These are phyloP conservation scores for Leptarthrus brevirostris DNA, from an alignment of 2,888 invertebrate species.

Conservation along the genomic window DNA sequence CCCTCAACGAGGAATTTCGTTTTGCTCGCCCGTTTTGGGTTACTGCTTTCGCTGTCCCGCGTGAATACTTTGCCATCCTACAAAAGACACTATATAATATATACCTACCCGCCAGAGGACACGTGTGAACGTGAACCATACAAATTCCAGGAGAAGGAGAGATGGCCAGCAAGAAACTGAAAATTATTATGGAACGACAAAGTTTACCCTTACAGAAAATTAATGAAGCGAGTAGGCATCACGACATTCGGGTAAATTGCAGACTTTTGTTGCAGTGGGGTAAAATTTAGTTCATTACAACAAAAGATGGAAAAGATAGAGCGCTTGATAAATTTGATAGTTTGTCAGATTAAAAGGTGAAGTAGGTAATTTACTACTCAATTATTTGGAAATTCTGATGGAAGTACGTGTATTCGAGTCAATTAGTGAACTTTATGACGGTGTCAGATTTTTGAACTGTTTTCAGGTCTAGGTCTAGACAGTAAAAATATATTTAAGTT, in stretches of 20 bases:
- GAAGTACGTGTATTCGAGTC: not conserved
- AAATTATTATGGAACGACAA: constrained; percentile 40
- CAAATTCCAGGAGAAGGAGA: too few relatives aligned
- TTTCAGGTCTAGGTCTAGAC: too few relatives aligned
- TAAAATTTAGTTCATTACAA: constrained; percentile 40
- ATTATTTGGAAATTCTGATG: constrained; percentile 22
- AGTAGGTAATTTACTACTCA: constrained; percentile 41
- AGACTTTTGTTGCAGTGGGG: constrained; percentile 45
- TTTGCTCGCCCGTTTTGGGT: too few relatives aligned
- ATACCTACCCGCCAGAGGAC: too few relatives aligned
- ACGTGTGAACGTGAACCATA: too few relatives aligned
- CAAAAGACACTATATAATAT: too few relatives aligned
- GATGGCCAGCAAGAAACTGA: constrained; percentile 32
- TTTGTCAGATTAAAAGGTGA: constrained; percentile 41
- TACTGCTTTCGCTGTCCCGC: too few relatives aligned
- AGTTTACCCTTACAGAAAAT: constrained; percentile 45
- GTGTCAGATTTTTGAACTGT: constrained; percentile 30
- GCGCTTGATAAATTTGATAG: constrained; percentile 41
- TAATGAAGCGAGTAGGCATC: constrained; percentile 44
- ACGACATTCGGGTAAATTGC: constrained; percentile 45
- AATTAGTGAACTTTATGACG: constrained; percentile 26
- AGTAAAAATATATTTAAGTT: too few relatives aligned
- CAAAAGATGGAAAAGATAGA: constrained; percentile 29
- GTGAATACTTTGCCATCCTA: too few relatives aligned
- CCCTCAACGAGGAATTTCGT: too few relatives aligned